Evolutionary conservation across 2,888 invertebrate genomes (phyloP).

Genomic region (Bedellia somnulentella): DNA sequence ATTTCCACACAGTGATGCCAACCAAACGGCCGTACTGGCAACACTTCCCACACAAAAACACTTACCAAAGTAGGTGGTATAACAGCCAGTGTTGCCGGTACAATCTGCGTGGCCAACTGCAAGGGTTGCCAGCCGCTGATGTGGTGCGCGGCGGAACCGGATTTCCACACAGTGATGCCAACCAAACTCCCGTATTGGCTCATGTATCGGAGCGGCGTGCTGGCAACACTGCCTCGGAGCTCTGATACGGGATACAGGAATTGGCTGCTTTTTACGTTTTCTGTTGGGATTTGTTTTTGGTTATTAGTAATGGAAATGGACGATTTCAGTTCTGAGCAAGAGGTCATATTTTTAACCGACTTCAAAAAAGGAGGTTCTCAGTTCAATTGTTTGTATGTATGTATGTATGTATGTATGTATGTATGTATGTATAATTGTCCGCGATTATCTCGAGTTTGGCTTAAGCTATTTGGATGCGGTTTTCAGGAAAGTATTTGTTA

Average conservation of each 20-base stretch:
- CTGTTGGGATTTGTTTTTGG: no score
- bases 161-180: constrained; percentile 67
- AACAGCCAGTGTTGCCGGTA: constrained; percentile 81
- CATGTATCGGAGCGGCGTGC: constrained; percentile 67
- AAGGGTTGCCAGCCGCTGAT: constrained; percentile 83
- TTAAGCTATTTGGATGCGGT: no score
- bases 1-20: constrained; percentile 67
- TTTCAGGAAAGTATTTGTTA: no score
- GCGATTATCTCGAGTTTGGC: no score
- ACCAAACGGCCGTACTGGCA: constrained; percentile 72
- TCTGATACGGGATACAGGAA: constrained; percentile 69
- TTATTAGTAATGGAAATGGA: no score
- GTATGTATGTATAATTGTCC: no score
- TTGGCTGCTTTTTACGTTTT: constrained; percentile 69
- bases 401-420: no score
- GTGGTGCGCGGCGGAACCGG: constrained; percentile 55
- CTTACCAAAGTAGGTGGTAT: constrained; percentile 65
- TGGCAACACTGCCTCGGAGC: constrained; percentile 61
- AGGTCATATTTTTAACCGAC: no score
- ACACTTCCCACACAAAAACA: no score
- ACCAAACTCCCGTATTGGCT: constrained; percentile 71
- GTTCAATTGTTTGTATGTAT: no score
- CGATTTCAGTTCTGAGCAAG: no score
- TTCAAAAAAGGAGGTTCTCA: no score
- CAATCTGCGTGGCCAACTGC: constrained; percentile 85